phyloP scores from a whole-genome alignment of 1,140 invertebrate genomes.

The Drosophila melanogaster region Release_6_plus_ISO1_MT NT_033779.5:7287001-7287500 shows the following conservation, averaged over 20 bases:
- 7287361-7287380: constrained; percentile 14
- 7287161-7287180: constrained; percentile 82
- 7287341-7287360: constrained; percentile 29
- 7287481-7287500: not conserved
- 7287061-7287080: constrained; percentile 64
- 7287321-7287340: constrained; percentile 64
- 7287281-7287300: constrained; percentile 81
- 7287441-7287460: constrained; percentile 1
- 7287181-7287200: constrained; percentile 84
- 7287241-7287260: constrained; percentile 33
- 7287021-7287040: constrained; percentile 77
- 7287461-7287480: not conserved
- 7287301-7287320: constrained; percentile 82
- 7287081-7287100: constrained; percentile 63
- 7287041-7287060: constrained; percentile 47
- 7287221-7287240: constrained; percentile 55
- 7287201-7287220: constrained; percentile 82
- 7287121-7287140: constrained; percentile 47
- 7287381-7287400: not conserved
- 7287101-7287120: not conserved
- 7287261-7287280: constrained; percentile 73
- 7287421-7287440: not conserved
- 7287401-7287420: not conserved
- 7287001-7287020: constrained; percentile 78
- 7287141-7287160: constrained; percentile 78